Conservation (phyloP, 2,797 vertebrate species). For the Muraenolepis orangiensis region DNA sequence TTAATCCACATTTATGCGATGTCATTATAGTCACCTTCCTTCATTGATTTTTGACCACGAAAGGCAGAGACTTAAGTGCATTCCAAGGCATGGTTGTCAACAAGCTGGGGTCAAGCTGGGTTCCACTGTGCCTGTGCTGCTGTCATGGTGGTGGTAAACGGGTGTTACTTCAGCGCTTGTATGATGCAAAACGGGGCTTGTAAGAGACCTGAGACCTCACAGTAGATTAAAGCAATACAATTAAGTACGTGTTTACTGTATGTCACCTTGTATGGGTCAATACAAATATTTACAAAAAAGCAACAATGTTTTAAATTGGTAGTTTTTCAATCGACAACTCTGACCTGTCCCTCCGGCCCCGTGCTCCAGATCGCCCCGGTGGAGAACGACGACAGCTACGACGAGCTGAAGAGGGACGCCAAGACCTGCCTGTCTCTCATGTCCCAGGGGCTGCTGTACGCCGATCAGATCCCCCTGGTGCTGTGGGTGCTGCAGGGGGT, state of each 20-base stretch:
- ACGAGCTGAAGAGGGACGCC: conserved; percentile 96
- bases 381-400: conserved; percentile 95
- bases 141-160: background rate
- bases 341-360: background rate
- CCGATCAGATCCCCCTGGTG: conserved; percentile 93
- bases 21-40: background rate
- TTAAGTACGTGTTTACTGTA: background rate
- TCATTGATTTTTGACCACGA: background rate
- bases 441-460: conserved; percentile 95
- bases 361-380: conserved; percentile 89
- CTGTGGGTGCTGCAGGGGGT: conserved; percentile 88
- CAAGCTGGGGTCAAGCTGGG: background rate
- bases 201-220: background rate
- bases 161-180: background rate
- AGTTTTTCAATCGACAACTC: background rate
- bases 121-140: background rate
- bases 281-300: background rate
- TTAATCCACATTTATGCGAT: background rate
- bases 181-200: too few relatives aligned
- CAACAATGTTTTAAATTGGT: background rate
- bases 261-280: background rate
- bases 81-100: background rate
- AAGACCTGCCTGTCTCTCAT: conserved; percentile 95
- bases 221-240: background rate
- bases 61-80: background rate